Conservation (phyloP, 2,113 vertebrate species). For the Oryzias melastigma region DNA sequence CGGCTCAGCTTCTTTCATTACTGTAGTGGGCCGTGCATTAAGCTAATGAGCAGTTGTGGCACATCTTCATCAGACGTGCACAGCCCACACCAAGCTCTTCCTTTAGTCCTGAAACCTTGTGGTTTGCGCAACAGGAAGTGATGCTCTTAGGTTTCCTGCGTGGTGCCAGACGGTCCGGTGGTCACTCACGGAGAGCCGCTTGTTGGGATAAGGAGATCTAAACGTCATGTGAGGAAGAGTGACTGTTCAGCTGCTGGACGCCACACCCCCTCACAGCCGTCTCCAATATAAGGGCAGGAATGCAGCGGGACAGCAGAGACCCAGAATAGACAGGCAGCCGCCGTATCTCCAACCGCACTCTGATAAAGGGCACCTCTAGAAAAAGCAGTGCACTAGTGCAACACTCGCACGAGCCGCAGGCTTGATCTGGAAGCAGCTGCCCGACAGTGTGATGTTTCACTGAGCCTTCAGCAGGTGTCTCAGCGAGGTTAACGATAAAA, state of each 20-base stretch:
- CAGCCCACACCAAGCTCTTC: not conserved
- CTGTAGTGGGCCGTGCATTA: conserved; percentile 54
- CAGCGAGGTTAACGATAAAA: conserved; percentile 52
- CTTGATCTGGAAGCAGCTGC: conserved; percentile 28
- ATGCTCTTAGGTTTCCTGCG: not conserved
- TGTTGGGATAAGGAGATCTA: conserved; percentile 50
- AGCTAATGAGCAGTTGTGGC: conserved; percentile 59
- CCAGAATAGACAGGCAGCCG: conserved; percentile 68
- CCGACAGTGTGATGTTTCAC: conserved; percentile 23
- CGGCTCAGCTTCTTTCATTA: conserved; percentile 62
- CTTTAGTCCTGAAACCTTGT: not conserved
- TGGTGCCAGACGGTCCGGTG: not conserved
- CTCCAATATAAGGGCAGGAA: conserved; percentile 75
- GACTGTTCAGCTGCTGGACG: conserved; percentile 55
- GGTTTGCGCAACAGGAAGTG: conserved; percentile 34
- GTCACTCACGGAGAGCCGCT: conserved; percentile 28
- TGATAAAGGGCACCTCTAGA: conserved; percentile 53
- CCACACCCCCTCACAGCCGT: conserved; percentile 19
- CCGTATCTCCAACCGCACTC: conserved; percentile 38
- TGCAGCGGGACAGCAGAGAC: conserved; percentile 52
- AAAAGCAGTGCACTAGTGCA: conserved; percentile 10
- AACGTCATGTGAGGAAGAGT: too few species aligned
- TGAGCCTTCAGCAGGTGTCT: conserved; percentile 33
- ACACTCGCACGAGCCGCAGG: conserved; percentile 9
- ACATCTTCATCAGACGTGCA: conserved; percentile 55